Conservation (phyloP, 2,113 vertebrate genomes). For the Ictidomys tridecemlineatus region DNA sequence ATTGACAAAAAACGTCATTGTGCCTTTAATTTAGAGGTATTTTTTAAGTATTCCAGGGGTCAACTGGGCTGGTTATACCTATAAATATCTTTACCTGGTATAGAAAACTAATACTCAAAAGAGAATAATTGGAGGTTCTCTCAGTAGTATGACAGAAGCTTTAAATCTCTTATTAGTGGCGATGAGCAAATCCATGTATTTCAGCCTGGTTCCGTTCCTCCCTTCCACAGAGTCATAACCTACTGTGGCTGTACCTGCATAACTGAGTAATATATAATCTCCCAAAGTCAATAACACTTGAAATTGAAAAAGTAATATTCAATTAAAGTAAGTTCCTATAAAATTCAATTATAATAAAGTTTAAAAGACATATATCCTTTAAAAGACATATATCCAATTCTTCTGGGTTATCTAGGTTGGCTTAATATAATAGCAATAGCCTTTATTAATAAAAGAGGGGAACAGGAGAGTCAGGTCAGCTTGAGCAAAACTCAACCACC, state of each 20-base stretch:
- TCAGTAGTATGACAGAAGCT: not conserved
- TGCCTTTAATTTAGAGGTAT: not conserved
- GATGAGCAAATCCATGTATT: not conserved
- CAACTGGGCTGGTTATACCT: not conserved
- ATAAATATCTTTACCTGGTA: not conserved
- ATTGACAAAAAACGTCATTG: not conserved
- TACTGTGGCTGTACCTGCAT: not conserved
- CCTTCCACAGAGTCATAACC: not conserved
- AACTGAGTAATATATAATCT: not conserved
- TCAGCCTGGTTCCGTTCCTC: not conserved
- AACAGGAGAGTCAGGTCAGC: not conserved
- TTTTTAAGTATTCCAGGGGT: not conserved
- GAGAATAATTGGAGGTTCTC: not conserved
- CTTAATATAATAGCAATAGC: not conserved
- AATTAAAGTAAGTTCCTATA: conserved; percentile 8
- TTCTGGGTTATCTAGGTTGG: not conserved
- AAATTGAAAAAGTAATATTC: not conserved
- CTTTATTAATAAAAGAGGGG: not conserved
- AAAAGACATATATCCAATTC: not conserved
- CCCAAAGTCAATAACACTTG: not conserved
- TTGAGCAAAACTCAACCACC: too few species aligned
- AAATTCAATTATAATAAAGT: conserved; percentile 21
- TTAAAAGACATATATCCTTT: not conserved
- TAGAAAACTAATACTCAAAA: not conserved
- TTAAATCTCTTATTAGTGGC: too few species aligned